Evolutionary conservation across 2,888 invertebrate species (phyloP), one percentile per base, ranked within the genome.

Genomic region (Alloplasta piceator): DNA sequence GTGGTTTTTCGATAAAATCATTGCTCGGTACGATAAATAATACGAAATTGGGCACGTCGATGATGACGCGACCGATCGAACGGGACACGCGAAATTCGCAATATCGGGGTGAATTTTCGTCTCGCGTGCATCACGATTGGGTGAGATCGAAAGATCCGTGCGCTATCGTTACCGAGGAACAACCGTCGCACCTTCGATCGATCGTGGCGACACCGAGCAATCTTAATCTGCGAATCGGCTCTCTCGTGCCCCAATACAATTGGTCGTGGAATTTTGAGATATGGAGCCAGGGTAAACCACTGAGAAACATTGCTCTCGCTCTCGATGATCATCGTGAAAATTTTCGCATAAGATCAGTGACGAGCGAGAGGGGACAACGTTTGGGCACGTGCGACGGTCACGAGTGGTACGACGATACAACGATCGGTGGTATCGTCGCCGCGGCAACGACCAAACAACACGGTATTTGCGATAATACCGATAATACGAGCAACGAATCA

Each of bases 281-380:
- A n/a, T 81, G 83, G 70, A 80, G 82, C 6, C 74, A 77, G 68
- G 90, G 87, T 43, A 86, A 87, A 68, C 80, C 82, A 7, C 78
- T 91, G 46, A 86, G 78, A 55, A 88, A 87, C 58, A 46, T 91
- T 41, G 87, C 85, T 0, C 80, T 91, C 4, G 85, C 86, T 4
- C 66, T 87, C 55, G 87, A 88, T 36, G 85, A 86, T 55, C 84
- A 89, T 72, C 86, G 86, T 4, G 84, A 84, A 3, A 84, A 90
- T 67, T 91, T 90, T 74, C 43, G 60, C 7, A 82, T 91, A 0
- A 85, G 83, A 78, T 86, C 86, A 0, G 86, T 91, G 1, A 38
- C 56, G 5, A 78, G 82, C 26, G 85, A 87, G 9, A 39, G 78
- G 39, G 74, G 71, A 16, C 60, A 58, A 4, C 74, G 83, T 46